Base-by-base conservation (phyloP, 1,140 invertebrate genomes). In the Drosophila kepulauana region DNA sequence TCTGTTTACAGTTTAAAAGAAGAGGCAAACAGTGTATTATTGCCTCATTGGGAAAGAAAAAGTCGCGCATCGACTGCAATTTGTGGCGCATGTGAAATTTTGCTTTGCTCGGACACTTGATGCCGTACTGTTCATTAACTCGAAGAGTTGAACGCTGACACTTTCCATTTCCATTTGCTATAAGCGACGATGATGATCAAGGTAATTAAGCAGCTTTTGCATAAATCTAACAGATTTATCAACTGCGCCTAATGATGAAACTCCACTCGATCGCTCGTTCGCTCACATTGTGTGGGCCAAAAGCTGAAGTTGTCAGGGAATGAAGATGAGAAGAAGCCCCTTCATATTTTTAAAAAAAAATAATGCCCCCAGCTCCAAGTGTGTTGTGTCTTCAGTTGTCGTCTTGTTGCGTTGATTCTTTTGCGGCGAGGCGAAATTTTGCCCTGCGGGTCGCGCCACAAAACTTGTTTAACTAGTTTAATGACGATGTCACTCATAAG, bases 391-490 rank as follows among this genome's bases (percentile, higher is more conserved):
- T 65, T 38, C 52, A 38, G 35, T 38, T 10, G 7, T 38, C 35
- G 2, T 38, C 41, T 38, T 10, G 2, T 38, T n/a, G 6, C 28
- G 25, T 56, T 48, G 41, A 56, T 69, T 74, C 65, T 74, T 45
- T 41, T 28, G 63, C 15, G 38, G 64, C 64, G 58, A 77, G 38
- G 64, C 64, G 58, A 77, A 73, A 67, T 62, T 62, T 62, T 59
- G 65, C 64, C 64, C 75, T 54, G 43, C 57, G 66, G 71, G 49
- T 68, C 65, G 56, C 38, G 49, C 45, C 51, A 68, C 51, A 78
- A 78, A 78, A 78, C 75, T 69, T 51, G 75, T 78, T 69, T 75
- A 58, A 78, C 75, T 75, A 58, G 75, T 78, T 78, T 64, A 68
- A 74, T 46, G 71, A 52, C 58, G 58, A 68, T 77, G 75, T 75